Base-by-base conservation (phyloP, 2,797 vertebrate species). In the Hippocampus kuda region DNA sequence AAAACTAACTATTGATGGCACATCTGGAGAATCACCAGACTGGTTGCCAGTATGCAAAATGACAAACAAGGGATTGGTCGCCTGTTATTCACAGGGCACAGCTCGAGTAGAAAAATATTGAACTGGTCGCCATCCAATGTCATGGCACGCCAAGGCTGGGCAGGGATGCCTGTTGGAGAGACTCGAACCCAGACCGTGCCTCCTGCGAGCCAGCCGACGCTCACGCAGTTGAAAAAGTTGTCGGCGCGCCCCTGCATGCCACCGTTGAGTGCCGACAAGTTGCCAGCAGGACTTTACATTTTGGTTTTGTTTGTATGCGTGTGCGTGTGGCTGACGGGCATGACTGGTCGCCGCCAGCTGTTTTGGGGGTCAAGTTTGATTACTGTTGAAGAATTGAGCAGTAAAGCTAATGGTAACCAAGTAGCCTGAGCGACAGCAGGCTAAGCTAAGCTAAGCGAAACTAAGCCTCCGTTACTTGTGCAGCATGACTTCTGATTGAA, bases 401-500 rank as follows among this genome's bases (percentile, higher is more conserved):
- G 57, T 9, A 11, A 24, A 24, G 53, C 53, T 54, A 54, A 59
- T 59, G 53, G n/a, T 54, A 54, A 24, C 16, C 11, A 57, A 3
- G 11, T 15, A 57, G 54, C 54, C 26, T 26, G 18, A 51, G 48
- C 48, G 48, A 51, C 5, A 22, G 48, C 48, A 22, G 48, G 26
- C 24, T 59, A 15, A 15, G 56, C 56, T 59, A 59, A 27, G 53
- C 53, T 56, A 56, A 18, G 49, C 49, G 18, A 22, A 22, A 20
- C 18, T 51, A 51, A 38, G 4, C 79, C 75, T 68, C 27, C 75
- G 74, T 70, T 75, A 88, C 80, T 88, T 81, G 77, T 83, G 82
- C 81, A 83, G 82, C 80, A 83, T 86, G 78, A 82, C 77, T 80
- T 26, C 70, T 66, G 76, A 81, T 80, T 13, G 20, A 66, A 74